phyloP scores from a whole-genome alignment of 2,888 invertebrate species.

The Acheta domesticus region DNA sequence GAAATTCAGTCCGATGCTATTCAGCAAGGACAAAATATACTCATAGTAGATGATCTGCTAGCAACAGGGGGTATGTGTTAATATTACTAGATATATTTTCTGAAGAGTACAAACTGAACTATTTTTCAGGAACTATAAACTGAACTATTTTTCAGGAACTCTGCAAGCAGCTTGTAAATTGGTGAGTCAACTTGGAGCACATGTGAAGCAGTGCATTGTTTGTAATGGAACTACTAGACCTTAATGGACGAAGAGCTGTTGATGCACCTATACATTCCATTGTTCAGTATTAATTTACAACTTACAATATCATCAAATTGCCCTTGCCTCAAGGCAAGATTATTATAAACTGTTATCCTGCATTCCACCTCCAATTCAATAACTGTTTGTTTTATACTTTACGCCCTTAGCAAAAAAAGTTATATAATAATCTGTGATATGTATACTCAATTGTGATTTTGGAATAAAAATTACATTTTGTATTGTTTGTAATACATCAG shows the following conservation, averaged over 20 bases:
- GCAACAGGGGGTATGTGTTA: conserved; percentile 82
- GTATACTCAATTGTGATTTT: too few relatives aligned
- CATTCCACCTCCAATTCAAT: too few relatives aligned
- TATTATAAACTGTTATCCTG: too few relatives aligned
- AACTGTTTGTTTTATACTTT: too few relatives aligned
- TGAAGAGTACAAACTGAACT: too few relatives aligned
- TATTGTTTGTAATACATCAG: too few relatives aligned
- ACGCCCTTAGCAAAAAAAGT: too few relatives aligned
- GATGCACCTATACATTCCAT: conserved; percentile 66
- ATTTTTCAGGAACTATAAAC: too few relatives aligned
- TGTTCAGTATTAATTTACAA: conserved; percentile 56
- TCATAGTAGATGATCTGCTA: conserved; percentile 90
- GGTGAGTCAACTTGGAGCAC: conserved; percentile 60
- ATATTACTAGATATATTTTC: not conserved
- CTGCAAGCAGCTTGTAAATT: conserved; percentile 70
- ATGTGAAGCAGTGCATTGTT: conserved; percentile 70
- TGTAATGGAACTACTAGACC: conserved; percentile 70
- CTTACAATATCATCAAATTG: not conserved
- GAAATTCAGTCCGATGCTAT: conserved; percentile 79
- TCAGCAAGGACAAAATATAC: conserved; percentile 66
- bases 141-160: conserved; percentile 50
- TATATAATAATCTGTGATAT: too few relatives aligned
- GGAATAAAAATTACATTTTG: too few relatives aligned
- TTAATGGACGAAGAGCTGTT: conserved; percentile 71
- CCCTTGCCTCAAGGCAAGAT: too few relatives aligned